These are phyloP conservation scores for Limanda limanda DNA, from an alignment of 2,113 vertebrate genomes.

Conservation along the genomic window DNA sequence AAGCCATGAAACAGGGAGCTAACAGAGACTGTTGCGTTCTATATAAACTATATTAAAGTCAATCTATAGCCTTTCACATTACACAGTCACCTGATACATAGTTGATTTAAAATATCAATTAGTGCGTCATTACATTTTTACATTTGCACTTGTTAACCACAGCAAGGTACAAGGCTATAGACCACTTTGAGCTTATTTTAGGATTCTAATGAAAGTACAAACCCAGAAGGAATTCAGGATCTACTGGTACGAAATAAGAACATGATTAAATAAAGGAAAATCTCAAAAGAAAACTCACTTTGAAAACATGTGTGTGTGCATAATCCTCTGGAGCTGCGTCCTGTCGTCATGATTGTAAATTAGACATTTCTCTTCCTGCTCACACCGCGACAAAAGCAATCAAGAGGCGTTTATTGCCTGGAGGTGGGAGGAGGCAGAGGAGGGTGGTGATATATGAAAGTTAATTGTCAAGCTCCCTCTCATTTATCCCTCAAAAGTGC, in stretches of 20 bases:
- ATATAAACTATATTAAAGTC: too few species aligned
- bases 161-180: not conserved
- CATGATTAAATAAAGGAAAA: conserved; percentile 6
- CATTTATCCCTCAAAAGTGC: conserved; percentile 49
- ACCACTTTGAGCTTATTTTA: not conserved
- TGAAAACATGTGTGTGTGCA: conserved; percentile 13
- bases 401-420: conserved; percentile 28
- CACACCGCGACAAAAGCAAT: conserved; percentile 47
- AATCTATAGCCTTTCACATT: too few species aligned
- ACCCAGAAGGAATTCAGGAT: not conserved
- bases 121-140: not conserved
- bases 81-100: not conserved
- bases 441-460: not conserved
- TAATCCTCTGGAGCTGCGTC: not conserved
- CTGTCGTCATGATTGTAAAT: conserved; percentile 49
- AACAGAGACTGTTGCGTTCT: too few species aligned
- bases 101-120: conserved; percentile 1
- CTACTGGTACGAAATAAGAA: not conserved
- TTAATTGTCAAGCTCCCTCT: conserved; percentile 41
- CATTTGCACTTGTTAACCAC: not conserved
- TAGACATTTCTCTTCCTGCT: conserved; percentile 47
- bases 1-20: too few species aligned
- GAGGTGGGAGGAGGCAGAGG: not conserved
- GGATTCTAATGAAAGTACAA: not conserved
- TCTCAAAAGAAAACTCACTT: conserved; percentile 29